Evolutionary conservation across 1,140 invertebrate species (phyloP).

Genomic region (Meteorus sp.): DNA sequence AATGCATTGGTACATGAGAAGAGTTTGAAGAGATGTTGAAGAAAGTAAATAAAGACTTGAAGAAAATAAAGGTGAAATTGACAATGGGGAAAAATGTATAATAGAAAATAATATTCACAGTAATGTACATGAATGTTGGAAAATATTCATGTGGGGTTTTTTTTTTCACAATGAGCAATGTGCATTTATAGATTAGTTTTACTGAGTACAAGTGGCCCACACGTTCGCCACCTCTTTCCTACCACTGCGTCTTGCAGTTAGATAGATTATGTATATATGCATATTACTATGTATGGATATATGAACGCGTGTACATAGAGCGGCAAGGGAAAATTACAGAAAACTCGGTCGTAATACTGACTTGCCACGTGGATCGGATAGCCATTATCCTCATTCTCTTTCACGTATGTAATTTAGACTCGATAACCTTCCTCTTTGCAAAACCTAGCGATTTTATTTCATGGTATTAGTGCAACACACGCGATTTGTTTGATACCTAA

Average conservation of each 20-base stretch:
- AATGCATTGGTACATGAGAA: no score
- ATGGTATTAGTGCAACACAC: background rate
- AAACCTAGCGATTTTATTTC: conserved; percentile 17
- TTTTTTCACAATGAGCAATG: background rate
- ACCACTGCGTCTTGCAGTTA: no score
- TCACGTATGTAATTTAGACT: conserved; percentile 33
- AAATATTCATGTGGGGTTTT: background rate
- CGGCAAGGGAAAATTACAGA: conserved; percentile 29
- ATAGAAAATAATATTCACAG: no score
- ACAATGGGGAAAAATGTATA: no score
- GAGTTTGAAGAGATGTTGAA: no score
- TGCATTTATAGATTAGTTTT: background rate
- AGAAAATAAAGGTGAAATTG: no score
- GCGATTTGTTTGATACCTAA: no score
- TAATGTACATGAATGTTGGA: no score
- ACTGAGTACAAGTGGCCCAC: background rate
- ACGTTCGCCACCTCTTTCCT: background rate
- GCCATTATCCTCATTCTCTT: conserved; percentile 28
- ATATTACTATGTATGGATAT: no score
- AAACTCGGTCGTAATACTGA: conserved; percentile 24
- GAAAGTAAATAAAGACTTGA: no score
- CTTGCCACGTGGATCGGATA: conserved; percentile 31
- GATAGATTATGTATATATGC: no score
- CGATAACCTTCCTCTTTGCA: conserved; percentile 32
- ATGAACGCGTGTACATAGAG: background rate